phyloP scores from a whole-genome alignment of 35 echinoderm and acorn worm genomes.

The Ophioderma brevispina region DNA sequence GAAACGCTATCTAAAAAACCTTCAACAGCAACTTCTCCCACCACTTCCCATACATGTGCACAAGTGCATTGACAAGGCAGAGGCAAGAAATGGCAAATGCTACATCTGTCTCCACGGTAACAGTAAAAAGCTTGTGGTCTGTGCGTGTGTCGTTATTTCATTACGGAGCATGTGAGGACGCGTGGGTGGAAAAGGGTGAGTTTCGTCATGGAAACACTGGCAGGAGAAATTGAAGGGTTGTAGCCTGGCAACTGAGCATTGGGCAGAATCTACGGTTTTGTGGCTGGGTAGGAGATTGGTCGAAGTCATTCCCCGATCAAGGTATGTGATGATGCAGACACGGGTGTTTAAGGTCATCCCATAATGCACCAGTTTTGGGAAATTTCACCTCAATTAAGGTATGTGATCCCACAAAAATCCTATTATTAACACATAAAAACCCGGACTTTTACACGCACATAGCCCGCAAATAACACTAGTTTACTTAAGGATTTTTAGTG shows the following conservation, averaged over 20 bases:
- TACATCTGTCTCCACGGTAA: conserved; percentile 6
- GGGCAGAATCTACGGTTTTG: conserved; percentile 51
- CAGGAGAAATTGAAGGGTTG: not conserved
- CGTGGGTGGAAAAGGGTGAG: conserved; percentile 58
- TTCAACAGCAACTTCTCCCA: conserved; percentile 43
- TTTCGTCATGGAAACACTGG: conserved; percentile 36
- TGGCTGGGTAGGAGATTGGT: conserved; percentile 29
- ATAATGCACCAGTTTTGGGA: no score
- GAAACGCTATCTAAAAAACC: conserved; percentile 55
- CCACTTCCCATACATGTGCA: conserved; percentile 56
- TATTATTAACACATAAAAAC: no score
- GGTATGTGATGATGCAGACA: not conserved
- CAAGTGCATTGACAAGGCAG: not conserved
- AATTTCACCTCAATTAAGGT: no score
- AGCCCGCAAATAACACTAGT: not conserved
- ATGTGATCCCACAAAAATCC: no score
- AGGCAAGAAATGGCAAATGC: conserved; percentile 23
- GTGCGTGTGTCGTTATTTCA: conserved; percentile 66
- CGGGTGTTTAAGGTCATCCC: no score
- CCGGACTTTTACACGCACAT: no score
- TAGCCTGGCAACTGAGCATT: conserved; percentile 38
- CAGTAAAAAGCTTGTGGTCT: conserved; percentile 50
- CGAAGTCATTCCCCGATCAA: conserved; percentile 26
- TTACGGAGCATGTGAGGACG: conserved; percentile 6
- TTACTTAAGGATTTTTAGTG: no score